phyloP scores from a whole-genome alignment of 37 sponge, comb jelly and placozoan genomes.

The Geodia barretti region DNA sequence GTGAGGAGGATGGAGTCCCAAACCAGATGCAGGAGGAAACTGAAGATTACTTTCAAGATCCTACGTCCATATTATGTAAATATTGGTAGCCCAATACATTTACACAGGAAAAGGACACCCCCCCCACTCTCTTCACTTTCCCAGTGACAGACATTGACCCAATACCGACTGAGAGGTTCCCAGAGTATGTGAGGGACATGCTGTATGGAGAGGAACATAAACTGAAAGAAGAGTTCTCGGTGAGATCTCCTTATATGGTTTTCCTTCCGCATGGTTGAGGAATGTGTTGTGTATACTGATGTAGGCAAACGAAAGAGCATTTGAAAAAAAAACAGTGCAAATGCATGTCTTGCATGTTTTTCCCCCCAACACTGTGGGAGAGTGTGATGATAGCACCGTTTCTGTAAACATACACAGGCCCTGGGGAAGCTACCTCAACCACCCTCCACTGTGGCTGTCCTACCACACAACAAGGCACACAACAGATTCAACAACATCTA shows the following conservation, averaged over 20 bases:
- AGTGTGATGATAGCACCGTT: neutral
- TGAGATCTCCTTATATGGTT: too few species aligned
- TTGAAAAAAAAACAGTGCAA: too few species aligned
- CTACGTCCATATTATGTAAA: neutral
- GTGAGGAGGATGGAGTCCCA: too few species aligned
- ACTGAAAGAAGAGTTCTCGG: neutral
- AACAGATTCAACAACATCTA: constrained; percentile 4
- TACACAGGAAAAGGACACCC: too few species aligned
- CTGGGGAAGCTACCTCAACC: neutral
- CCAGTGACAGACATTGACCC: neutral
- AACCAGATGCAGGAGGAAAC: too few species aligned
- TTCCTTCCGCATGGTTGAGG: too few species aligned
- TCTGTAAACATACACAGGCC: neutral
- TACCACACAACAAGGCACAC: neutral
- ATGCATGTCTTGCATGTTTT: too few species aligned
- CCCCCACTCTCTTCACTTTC: too few species aligned
- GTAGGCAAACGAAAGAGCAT: too few species aligned
- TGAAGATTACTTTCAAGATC: neutral
- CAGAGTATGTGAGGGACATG: neutral
- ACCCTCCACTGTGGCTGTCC: neutral
- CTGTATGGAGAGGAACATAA: too few species aligned
- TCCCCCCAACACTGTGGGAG: too few species aligned
- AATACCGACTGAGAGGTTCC: neutral
- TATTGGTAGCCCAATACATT: neutral
- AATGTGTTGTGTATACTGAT: neutral